Evolutionary conservation across 2,888 invertebrate species (phyloP), one percentile per base, ranked within the genome.

Genomic region (Athetis lepigone): DNA sequence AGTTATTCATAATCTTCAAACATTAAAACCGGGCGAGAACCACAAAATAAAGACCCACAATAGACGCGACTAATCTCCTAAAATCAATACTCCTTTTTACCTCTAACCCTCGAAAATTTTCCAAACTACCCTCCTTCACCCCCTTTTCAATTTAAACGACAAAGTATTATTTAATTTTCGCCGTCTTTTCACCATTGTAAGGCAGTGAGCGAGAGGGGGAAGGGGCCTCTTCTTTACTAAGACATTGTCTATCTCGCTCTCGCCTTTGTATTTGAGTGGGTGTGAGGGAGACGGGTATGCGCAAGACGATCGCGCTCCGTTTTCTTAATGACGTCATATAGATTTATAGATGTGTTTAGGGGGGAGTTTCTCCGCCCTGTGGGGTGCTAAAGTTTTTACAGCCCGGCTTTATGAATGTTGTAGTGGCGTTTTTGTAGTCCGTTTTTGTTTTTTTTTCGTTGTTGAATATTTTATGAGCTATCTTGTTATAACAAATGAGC

Each of bases 91-190:
- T n/a, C n/a, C 89, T 92, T 94, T 94, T 94, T 93, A 90, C 91
- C 90, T 90, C 90, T 88, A 85, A 88, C 93, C 90, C 90, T 87
- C 84, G 83, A 88, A 91, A 92, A 90, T 91, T 92, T 91, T 89
- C 89, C 89, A 85, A 92, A 91, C 89, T 87, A 87, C 86, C 86
- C 85, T 84, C 86, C 77, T 11, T 23, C 40, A 75, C 72, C 70
- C 90, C 90, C 85, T 83, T 89, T 91, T 91, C 92, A 92, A 93
- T 93, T 92, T 89, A 90, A 92, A 93, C 93, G 94, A 94, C 94
- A 94, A 95, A 95, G 94, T 94, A 94, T 94, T 94, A 93, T 94
- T 95, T 94, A 94, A 95, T 94, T 94, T 93, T 90, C 87, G 82
- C 81, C 92, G 93, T 93, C 93, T 94, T 94, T 95, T 94, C 93